phyloP scores from a whole-genome alignment of 2,113 vertebrate genomes.

The Trichomycterus rosablanca region DNA sequence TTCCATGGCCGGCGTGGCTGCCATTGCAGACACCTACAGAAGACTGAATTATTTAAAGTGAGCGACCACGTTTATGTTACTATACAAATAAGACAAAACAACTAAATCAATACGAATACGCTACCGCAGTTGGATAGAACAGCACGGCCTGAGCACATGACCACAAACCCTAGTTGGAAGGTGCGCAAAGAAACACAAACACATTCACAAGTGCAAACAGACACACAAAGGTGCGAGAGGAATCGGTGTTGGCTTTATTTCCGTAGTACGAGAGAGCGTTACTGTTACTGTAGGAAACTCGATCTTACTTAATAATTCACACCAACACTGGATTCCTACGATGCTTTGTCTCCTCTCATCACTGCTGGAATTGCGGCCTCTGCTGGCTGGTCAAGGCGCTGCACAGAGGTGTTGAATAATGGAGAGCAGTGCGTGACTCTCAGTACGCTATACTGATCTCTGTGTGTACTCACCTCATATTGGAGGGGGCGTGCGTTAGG shows the following conservation, averaged over 20 bases:
- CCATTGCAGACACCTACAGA: constrained; percentile 7
- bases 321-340: constrained; percentile 49
- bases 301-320: constrained; percentile 68
- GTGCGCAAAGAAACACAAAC: constrained; percentile 20
- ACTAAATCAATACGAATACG: constrained; percentile 12
- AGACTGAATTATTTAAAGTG: constrained; percentile 38
- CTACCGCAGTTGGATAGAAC: no score
- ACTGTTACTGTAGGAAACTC: constrained; percentile 50
- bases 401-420: no score
- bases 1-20: constrained; percentile 6
- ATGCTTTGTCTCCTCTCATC: no score
- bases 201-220: constrained; percentile 34
- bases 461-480: no score
- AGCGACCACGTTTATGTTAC: neutral
- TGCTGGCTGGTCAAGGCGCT: no score
- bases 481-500: no score
- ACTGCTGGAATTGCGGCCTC: no score
- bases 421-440: no score
- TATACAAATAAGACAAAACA: neutral
- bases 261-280: constrained; percentile 57
- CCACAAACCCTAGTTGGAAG: neutral
- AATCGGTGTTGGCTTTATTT: constrained; percentile 72
- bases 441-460: no score
- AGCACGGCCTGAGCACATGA: neutral
- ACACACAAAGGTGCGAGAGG: constrained; percentile 54